phyloP scores from a whole-genome alignment of 2,113 vertebrate genomes.

The Peromyscus californicus region DNA sequence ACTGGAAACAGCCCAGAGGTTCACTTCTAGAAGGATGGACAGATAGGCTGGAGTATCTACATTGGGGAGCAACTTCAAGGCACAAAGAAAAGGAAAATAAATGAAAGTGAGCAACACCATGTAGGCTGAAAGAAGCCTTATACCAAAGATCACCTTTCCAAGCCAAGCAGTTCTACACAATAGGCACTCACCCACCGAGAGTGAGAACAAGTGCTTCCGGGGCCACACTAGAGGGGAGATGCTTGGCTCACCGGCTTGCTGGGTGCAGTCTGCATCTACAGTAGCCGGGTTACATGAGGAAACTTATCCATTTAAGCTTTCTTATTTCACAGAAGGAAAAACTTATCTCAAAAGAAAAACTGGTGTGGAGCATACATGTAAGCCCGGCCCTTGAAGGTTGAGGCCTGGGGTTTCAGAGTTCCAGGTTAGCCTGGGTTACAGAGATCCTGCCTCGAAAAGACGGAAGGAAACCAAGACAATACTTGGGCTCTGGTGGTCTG shows the following conservation, averaged over 20 bases:
- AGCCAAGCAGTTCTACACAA: rapidly evolving
- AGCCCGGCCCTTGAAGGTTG: not conserved
- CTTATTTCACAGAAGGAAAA: not conserved
- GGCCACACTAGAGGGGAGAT: not conserved
- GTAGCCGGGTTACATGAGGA: not conserved
- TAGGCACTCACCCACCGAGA: not conserved
- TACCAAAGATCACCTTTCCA: not conserved
- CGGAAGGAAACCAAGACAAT: not conserved
- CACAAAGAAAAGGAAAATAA: not conserved
- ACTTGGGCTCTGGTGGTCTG: not conserved
- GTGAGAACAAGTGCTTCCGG: no score
- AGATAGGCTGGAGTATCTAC: not conserved
- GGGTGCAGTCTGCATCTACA: not conserved
- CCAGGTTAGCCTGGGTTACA: not conserved
- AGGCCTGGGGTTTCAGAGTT: not conserved
- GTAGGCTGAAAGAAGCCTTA: rapidly evolving
- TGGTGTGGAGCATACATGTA: not conserved
- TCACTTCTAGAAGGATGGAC: not conserved
- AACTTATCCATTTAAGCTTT: not conserved
- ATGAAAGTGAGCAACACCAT: rapidly evolving
- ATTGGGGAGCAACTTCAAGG: no score
- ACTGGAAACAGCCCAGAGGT: not conserved
- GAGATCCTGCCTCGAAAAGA: not conserved
- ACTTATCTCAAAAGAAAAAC: not conserved
- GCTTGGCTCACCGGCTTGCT: no score